Percentiles rank a stretch among this genome's conserved stretches.
These are phyloP conservation scores for Lerema accius DNA, from an alignment of 1,140 invertebrate genomes.

Conservation along the genomic window DNA sequence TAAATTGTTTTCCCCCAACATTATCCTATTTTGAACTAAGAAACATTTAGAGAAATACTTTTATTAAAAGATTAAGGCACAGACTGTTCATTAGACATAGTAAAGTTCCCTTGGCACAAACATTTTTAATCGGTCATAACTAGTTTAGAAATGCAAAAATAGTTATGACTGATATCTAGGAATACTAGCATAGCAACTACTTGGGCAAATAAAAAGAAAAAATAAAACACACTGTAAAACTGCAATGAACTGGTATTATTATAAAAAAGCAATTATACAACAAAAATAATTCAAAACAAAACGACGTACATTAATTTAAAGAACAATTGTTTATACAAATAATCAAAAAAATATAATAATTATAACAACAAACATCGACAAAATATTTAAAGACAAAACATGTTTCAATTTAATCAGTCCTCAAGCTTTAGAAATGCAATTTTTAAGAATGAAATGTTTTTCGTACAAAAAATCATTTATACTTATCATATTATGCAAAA, in stretches of 20 bases:
- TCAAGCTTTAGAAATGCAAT: slow-evolving; percentile 80
- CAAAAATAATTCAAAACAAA: slow-evolving; percentile 87
- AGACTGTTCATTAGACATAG: slow-evolving; percentile 44
- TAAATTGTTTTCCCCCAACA: slow-evolving; percentile 12
- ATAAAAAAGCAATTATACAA: slow-evolving; percentile 88
- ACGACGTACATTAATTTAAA: slow-evolving; percentile 88
- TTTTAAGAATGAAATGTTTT: slow-evolving; percentile 77
- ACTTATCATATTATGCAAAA: slow-evolving; percentile 76
- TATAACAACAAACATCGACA: slow-evolving; percentile 86
- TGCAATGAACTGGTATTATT: slow-evolving; percentile 88
- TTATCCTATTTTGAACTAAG: slow-evolving; percentile 19
- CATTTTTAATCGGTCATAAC: slow-evolving; percentile 50
- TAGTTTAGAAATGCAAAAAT: slow-evolving; percentile 57
- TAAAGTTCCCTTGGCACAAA: slow-evolving; percentile 70
- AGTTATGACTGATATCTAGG: slow-evolving; percentile 45
- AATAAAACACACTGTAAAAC: slow-evolving; percentile 86
- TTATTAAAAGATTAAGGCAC: slow-evolving; percentile 50
- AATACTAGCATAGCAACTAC: slow-evolving; percentile 63
- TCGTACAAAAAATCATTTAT: slow-evolving; percentile 60
- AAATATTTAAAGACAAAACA: slow-evolving; percentile 82
- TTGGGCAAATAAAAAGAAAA: slow-evolving; percentile 73
- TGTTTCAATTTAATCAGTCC: slow-evolving; percentile 79
- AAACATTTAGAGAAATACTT: slow-evolving; percentile 18
- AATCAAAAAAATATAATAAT: slow-evolving; percentile 85
- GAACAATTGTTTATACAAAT: slow-evolving; percentile 87